A percentile compares a stretch with the other conserved stretches of the same genome.
phyloP scores from a whole-genome alignment of 2,888 invertebrate genomes.

The Agrochola lychnidis region DNA sequence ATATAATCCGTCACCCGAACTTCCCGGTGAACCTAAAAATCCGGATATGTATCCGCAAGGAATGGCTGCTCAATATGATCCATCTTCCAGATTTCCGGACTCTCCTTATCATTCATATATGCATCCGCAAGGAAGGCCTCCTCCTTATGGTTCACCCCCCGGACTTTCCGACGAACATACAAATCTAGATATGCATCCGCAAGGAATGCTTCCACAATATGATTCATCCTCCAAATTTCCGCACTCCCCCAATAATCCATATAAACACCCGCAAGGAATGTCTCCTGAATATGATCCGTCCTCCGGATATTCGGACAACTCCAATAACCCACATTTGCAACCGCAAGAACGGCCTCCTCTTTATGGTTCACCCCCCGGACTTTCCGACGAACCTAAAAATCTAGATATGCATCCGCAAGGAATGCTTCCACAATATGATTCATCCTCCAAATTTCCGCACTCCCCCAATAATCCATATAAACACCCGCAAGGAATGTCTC shows the following conservation, averaged over 20 bases:
- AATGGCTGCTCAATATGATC: not conserved
- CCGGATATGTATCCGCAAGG: not conserved
- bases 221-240: not conserved
- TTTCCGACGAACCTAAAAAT: not conserved
- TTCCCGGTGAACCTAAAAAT: not conserved
- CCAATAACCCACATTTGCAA: not conserved
- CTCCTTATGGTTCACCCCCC: not conserved
- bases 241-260: not conserved
- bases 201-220: not conserved
- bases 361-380: not conserved
- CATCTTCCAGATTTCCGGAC: not conserved
- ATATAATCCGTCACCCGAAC: not conserved
- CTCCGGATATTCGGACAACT: not conserved
- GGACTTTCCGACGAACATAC: too few species aligned
- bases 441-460: not conserved
- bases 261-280: not conserved
- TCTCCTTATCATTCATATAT: not conserved
- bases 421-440: not conserved
- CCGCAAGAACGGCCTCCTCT: not conserved
- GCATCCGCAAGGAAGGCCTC: not conserved
- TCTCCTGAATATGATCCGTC: not conserved
- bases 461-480: not conserved
- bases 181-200: not conserved
- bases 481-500: not conserved
- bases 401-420: not conserved